Evolutionary conservation across 2,888 invertebrate species (phyloP), one percentile per base, ranked within the genome.

Genomic region (Eucriotettix oculatus): DNA sequence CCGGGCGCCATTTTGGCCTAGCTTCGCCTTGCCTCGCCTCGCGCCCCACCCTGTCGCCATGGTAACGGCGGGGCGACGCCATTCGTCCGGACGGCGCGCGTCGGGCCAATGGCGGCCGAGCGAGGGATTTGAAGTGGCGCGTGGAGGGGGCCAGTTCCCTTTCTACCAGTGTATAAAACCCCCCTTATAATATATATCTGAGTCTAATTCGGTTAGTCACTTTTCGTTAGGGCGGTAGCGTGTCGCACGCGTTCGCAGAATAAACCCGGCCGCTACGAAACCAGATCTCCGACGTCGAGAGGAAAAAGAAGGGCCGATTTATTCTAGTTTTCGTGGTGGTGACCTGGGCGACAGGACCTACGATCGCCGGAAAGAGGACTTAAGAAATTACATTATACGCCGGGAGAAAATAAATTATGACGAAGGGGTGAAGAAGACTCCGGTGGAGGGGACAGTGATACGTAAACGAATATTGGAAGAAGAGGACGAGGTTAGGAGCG

Each of bases 141-240:
- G 74, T 72, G 74, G 71, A 72, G 73, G 71, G 74, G 72, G 72
- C 72, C 73, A 61, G 71, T 72, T 71, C 70, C 48, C 48, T 48
- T 48, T 48, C 48, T 40, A 40, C 48, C 40, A 40, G 44, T 40
- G 58, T 52, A 40, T 55, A 63, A 59, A 63, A 63, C 61, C 61
- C 61, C 61, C 61, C 58, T 57, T 63, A 57, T 61, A 61, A 54
- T 61, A 61, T 63, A 61, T 63, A 61, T 63, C 63, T 61, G 63
- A 58, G 64, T 76, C 76, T 80, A 80, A 80, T 79, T 78, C 78
- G 77, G 79, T 80, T 80, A 80, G 79, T 80, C 79, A 78, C 78
- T 78, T 79, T 79, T 74, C 78, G 79, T 76, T 79, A 63, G 58
- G 54, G 55, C 42, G 43, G 58, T n/a, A n/a, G 48, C 29, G 29